Percentiles rank a stretch among this genome's conserved stretches.
Conservation (phyloP, 2,113 vertebrate genomes). For the Phrynosoma platyrhinos region DNA sequence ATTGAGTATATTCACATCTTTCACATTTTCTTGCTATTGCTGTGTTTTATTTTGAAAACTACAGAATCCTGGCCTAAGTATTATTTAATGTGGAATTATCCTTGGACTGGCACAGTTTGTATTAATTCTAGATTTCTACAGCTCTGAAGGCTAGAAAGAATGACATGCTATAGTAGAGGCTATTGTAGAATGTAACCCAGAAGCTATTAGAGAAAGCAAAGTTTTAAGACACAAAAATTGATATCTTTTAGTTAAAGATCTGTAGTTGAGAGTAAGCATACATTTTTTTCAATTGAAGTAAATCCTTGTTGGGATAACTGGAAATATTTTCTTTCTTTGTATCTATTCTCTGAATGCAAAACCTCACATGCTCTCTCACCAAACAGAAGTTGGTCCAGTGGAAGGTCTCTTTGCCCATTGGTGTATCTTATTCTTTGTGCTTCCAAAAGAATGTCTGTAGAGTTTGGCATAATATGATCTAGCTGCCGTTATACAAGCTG, state of each 20-base stretch:
- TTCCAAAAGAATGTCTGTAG: not conserved
- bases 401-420: not conserved
- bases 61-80: not conserved
- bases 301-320: not conserved
- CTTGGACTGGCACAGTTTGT: not conserved
- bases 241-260: not conserved
- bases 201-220: not conserved
- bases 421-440: not conserved
- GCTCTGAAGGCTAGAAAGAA: not conserved
- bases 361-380: not conserved
- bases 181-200: not conserved
- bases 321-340: not conserved
- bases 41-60: not conserved
- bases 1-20: too few species aligned
- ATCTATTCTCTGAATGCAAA: not conserved
- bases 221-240: not conserved
- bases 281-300: not conserved
- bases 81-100: not conserved
- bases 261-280: not conserved
- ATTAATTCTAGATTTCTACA: not conserved
- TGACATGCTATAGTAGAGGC: not conserved
- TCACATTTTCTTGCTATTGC: too few species aligned
- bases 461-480: not conserved
- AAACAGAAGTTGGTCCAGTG: not conserved
- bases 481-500: not conserved